Conservation (phyloP, 1,140 invertebrate species). For the Choristoneura fumiferana region DNA sequence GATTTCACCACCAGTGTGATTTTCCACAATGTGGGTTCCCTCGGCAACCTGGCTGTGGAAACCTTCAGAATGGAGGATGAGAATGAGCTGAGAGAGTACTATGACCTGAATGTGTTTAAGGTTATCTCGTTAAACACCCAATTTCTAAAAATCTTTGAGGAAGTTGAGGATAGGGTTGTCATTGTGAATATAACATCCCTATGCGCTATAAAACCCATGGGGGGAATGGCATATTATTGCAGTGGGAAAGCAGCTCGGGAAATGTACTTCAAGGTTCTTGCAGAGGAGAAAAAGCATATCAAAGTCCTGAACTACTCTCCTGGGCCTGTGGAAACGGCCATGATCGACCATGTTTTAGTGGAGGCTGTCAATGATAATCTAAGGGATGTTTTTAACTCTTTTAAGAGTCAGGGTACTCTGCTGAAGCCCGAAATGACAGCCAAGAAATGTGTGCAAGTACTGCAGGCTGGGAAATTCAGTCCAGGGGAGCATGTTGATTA, state of each 20-base stretch:
- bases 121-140: constrained; percentile 87
- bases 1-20: constrained; percentile 86
- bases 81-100: constrained; percentile 83
- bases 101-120: constrained; percentile 89
- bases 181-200: constrained; percentile 95
- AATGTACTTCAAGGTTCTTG: constrained; percentile 93
- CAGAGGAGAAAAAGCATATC: constrained; percentile 87
- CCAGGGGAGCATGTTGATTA: constrained; percentile 93
- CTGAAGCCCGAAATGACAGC: constrained; percentile 89
- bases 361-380: constrained; percentile 80
- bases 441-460: constrained; percentile 84
- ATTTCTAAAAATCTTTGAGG: constrained; percentile 85
- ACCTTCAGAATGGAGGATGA: constrained; percentile 81
- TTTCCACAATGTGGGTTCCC: constrained; percentile 93
- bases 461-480: constrained; percentile 86
- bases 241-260: constrained; percentile 94
- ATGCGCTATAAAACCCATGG: constrained; percentile 86
- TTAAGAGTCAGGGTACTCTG: constrained; percentile 80
- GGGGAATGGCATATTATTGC: constrained; percentile 89
- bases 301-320: constrained; percentile 95
- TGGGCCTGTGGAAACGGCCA: constrained; percentile 94
- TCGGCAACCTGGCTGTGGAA: constrained; percentile 86
- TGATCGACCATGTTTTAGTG: constrained; percentile 85
- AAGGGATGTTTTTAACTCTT: constrained; percentile 80
- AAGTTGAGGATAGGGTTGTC: constrained; percentile 66